Evolutionary conservation across 2,113 vertebrate species (phyloP).

Genomic region (Scalopus aquaticus): DNA sequence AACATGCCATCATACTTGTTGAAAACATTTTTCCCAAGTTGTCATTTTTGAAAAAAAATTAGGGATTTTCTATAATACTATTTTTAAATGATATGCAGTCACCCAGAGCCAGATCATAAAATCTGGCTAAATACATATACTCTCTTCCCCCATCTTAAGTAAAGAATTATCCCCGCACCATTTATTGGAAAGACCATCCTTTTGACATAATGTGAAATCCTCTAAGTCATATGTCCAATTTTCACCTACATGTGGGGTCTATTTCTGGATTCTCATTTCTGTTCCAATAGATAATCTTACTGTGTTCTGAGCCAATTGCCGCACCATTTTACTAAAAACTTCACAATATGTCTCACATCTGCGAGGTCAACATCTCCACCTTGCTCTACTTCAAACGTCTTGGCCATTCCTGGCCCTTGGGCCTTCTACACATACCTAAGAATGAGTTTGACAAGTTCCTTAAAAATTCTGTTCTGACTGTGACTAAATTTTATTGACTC

Average conservation of each 20-base stretch:
- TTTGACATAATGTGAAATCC: neutral
- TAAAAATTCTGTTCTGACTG: neutral
- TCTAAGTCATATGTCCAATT: neutral
- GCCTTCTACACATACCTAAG: neutral
- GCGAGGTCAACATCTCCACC: neutral
- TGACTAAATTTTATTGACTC: neutral
- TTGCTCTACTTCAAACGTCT: neutral
- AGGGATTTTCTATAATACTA: neutral
- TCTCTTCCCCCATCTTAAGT: neutral
- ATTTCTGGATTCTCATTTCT: neutral
- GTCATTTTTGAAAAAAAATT: constrained; percentile 9
- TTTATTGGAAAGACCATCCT: neutral
- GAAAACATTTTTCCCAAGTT: neutral
- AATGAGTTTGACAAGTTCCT: neutral
- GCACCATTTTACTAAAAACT: neutral
- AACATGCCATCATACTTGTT: neutral
- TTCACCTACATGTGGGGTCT: neutral
- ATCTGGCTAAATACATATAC: neutral
- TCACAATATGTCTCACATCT: neutral
- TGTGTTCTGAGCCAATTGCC: neutral
- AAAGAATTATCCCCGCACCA: neutral
- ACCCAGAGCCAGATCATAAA: neutral
- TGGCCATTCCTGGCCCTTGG: too few relatives aligned
- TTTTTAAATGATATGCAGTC: neutral
- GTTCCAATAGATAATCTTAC: neutral